Evolutionary conservation across 2,113 vertebrate species (phyloP).

Genomic region (Mastomys coucha): DNA sequence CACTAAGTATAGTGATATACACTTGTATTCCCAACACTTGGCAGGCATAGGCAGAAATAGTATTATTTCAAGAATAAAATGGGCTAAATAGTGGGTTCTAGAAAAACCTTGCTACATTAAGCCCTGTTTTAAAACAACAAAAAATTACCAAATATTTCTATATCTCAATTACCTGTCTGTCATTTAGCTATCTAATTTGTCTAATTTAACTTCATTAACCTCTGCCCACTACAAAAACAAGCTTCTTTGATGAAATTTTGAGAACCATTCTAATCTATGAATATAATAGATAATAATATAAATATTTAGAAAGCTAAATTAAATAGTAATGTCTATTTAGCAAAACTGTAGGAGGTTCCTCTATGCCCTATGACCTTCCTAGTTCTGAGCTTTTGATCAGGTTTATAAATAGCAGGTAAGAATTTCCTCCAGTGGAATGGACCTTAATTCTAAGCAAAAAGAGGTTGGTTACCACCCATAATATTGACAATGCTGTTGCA

Average conservation of each 20-base stretch:
- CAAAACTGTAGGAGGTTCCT: neutral
- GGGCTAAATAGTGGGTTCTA: neutral
- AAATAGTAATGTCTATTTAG: neutral
- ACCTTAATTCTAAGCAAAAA: neutral
- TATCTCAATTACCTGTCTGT: neutral
- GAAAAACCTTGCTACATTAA: neutral
- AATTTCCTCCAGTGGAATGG: neutral
- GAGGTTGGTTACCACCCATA: neutral
- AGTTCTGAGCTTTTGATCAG: neutral
- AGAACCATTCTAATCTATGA: neutral
- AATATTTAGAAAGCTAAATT: neutral
- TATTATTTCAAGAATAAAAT: neutral
- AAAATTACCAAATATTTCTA: neutral
- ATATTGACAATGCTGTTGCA: neutral
- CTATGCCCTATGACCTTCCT: neutral
- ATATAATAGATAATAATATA: neutral
- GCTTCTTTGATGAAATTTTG: neutral
- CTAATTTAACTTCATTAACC: neutral
- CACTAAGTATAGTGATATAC: too few species aligned
- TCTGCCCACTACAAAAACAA: neutral
- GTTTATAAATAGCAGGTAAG: neutral
- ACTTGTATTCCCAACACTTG: neutral
- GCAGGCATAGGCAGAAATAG: neutral
- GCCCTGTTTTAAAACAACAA: neutral
- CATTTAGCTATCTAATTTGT: neutral